Evolutionary conservation across 2,113 vertebrate species (phyloP).

Genomic region (Hiodon alosoides): DNA sequence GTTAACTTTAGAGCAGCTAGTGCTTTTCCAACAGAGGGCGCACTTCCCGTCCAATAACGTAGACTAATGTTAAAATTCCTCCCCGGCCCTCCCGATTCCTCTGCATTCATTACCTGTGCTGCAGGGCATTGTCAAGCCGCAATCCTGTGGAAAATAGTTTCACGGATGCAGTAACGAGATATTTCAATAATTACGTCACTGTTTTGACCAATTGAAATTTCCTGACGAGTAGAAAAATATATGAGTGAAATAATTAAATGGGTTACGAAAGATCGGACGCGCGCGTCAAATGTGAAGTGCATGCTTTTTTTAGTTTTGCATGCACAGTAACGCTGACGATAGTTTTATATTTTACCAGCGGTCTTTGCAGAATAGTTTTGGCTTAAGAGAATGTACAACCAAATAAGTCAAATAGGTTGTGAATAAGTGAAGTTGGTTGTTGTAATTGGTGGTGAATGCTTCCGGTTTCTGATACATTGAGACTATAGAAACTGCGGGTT

Average conservation of each 20-base stretch:
- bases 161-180: no score
- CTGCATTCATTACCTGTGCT: neutral
- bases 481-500: slow-evolving; percentile 8
- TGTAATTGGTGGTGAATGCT: slow-evolving; percentile 14
- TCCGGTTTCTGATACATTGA: slow-evolving; percentile 17
- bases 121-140: no score
- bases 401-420: neutral
- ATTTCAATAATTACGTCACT: no score
- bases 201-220: neutral
- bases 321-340: no score
- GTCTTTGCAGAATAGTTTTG: no score
- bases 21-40: slow-evolving; percentile 47
- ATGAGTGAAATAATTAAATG: no score
- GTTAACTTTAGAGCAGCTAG: neutral
- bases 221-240: neutral
- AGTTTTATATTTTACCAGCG: no score
- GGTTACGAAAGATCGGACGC: no score
- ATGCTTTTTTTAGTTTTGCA: no score
- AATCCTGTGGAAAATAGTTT: no score
- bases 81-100: neutral
- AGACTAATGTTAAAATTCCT: neutral
- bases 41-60: slow-evolving; percentile 30
- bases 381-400: neutral
- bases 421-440: neutral
- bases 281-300: no score